Evolutionary conservation across 2,888 invertebrate genomes (phyloP), one percentile per base, ranked within the genome.

Genomic region (Leucoma salicis): DNA sequence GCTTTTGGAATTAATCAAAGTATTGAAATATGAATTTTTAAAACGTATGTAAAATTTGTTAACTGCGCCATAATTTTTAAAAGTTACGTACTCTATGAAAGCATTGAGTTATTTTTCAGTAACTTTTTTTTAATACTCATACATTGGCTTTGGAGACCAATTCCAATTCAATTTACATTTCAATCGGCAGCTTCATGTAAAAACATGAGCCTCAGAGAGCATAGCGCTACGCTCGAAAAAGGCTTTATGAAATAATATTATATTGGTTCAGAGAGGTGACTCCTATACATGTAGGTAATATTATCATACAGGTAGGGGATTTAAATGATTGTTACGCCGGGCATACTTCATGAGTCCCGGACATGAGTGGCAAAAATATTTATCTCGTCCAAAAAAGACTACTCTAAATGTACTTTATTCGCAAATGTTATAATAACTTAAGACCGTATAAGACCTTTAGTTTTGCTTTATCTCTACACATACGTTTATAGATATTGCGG

Each of bases 101-200:
- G 60, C 67, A 65, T 65, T 59, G 62, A 53, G 49, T 53, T 60
- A 64, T 67, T 76, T 76, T 70, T 52, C 55, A 63, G 62, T 49
- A 57, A 56, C 68, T 69, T 78, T 79, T 33, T 77, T 74, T 71
- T 63, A 66, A n/a, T n/a, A n/a, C n/a, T 73, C 72, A 75, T 74
- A 71, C 72, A 66, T 72, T 73, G 78, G 76, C 77, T 77, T 78
- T 78, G 75, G 74, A 73, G 77, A 76, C 80, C 82, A 80, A 79
- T 81, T 82, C 77, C 73, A 75, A 78, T 76, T 74, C 78, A 82
- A 82, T 82, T 82, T 82, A 82, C 82, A 82, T 82, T 82, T 82
- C 82, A 82, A 82, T 82, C 82, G 78, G 57, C 62, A 68, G 75
- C 61, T 80, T 82, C 82, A 82, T 82, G 82, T 77, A 78, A 82